phyloP scores from a whole-genome alignment of 1,140 invertebrate genomes.

The Calephelis virginiensis region DNA sequence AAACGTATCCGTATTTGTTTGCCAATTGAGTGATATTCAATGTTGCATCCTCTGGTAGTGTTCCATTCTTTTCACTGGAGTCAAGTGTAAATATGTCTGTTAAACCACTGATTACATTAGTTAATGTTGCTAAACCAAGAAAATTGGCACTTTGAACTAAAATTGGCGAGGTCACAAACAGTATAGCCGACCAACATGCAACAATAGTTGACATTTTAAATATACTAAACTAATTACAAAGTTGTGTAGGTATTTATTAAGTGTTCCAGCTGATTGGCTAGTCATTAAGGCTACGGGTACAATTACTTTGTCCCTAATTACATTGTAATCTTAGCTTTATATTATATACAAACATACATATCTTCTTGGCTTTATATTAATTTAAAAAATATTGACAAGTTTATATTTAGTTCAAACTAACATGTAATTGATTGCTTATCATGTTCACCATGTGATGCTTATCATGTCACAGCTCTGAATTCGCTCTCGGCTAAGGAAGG shows the following conservation, averaged over 20 bases:
- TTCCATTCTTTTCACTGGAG: background rate
- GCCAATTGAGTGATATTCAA: slow-evolving; percentile 57
- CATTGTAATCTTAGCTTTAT: background rate
- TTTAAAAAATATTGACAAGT: too few species aligned
- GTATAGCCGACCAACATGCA: background rate
- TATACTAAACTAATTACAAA: background rate
- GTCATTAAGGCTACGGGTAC: slow-evolving; percentile 7
- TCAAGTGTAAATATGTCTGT: slow-evolving; percentile 3
- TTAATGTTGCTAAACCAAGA: background rate
- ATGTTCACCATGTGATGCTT: too few species aligned
- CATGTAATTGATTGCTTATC: too few species aligned
- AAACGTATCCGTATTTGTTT: slow-evolving; percentile 78
- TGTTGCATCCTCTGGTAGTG: slow-evolving; percentile 33
- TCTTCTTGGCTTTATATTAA: too few species aligned
- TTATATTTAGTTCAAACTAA: too few species aligned
- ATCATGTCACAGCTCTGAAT: too few species aligned
- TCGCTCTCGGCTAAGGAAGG: too few species aligned
- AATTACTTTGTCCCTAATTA: slow-evolving; percentile 4
- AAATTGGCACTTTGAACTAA: slow-evolving; percentile 1
- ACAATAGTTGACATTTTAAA: background rate
- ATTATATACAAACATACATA: too few species aligned
- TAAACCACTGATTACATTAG: slow-evolving; percentile 3
- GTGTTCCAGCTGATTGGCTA: background rate
- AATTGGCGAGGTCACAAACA: background rate
- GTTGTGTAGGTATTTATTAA: slow-evolving; percentile 5